phyloP scores from a whole-genome alignment of 2,113 vertebrate genomes.

The Rhinogobius similis region DNA sequence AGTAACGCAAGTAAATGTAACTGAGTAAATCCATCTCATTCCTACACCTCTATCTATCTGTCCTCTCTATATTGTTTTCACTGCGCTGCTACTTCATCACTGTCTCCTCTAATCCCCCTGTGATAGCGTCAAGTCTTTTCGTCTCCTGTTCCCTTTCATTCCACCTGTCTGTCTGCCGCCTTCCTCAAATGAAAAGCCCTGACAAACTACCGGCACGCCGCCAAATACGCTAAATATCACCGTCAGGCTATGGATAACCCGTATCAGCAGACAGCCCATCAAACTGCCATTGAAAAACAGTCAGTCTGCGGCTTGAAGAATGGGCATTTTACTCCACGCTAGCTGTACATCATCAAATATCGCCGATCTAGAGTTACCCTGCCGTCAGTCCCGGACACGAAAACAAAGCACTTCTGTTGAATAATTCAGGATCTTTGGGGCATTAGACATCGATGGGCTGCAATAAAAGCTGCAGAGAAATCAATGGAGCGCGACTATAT shows the following conservation, averaged over 20 bases:
- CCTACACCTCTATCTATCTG: background rate
- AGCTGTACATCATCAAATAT: slow-evolving; percentile 70
- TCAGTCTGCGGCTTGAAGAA: slow-evolving; percentile 44
- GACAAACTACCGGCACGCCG: slow-evolving; percentile 48
- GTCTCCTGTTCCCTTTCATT: slow-evolving; percentile 60
- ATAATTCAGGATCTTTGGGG: slow-evolving; percentile 78
- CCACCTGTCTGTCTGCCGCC: slow-evolving; percentile 54
- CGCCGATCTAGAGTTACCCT: slow-evolving; percentile 70
- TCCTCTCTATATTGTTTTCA: slow-evolving; percentile 43
- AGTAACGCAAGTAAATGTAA: background rate
- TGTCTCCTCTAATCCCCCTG: slow-evolving; percentile 50
- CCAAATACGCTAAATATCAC: slow-evolving; percentile 60
- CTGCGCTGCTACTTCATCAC: slow-evolving; percentile 51
- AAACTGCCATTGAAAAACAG: slow-evolving; percentile 42
- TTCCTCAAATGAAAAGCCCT: slow-evolving; percentile 60
- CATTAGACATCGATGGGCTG: slow-evolving; percentile 68
- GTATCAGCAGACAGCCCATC: slow-evolving; percentile 40
- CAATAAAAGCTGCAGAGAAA: slow-evolving; percentile 77
- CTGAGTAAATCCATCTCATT: slow-evolving; percentile 5
- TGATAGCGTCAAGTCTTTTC: slow-evolving; percentile 55
- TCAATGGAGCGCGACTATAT: slow-evolving; percentile 74
- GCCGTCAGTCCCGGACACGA: slow-evolving; percentile 63
- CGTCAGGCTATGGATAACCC: slow-evolving; percentile 55
- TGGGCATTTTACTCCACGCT: slow-evolving; percentile 56
- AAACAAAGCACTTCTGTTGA: slow-evolving; percentile 77